phyloP scores from a whole-genome alignment of 1,140 invertebrate species.

The Antheraea mylitta region DNA sequence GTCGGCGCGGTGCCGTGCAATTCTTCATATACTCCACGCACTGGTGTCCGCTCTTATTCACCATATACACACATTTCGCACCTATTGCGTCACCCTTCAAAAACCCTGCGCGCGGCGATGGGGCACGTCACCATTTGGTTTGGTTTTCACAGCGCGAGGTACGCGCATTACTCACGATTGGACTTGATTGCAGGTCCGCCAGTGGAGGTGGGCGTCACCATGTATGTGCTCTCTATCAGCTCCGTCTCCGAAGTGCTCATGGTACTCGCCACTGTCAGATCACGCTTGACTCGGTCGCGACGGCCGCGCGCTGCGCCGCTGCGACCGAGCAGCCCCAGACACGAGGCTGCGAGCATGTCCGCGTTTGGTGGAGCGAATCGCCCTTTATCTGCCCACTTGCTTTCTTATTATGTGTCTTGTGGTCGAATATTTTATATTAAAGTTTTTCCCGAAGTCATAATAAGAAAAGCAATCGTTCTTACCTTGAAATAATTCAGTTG shows the following conservation, averaged over 20 bases:
- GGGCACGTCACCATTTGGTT: constrained; percentile 75
- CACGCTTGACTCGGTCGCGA: constrained; percentile 53
- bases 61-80: constrained; percentile 37
- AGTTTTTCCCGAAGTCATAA: constrained; percentile 50
- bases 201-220: constrained; percentile 96
- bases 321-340: constrained; percentile 70
- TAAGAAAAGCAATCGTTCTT: constrained; percentile 70
- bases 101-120: constrained; percentile 43
- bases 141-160: constrained; percentile 75
- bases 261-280: constrained; percentile 82
- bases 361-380: constrained; percentile 71
- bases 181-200: constrained; percentile 91
- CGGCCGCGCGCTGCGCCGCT: constrained; percentile 41
- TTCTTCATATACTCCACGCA: neutral
- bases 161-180: constrained; percentile 53
- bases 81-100: constrained; percentile 8
- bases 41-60: constrained; percentile 20
- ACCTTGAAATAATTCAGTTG: constrained; percentile 58
- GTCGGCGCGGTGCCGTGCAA: too few species aligned
- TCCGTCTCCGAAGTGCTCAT: constrained; percentile 98
- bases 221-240: constrained; percentile 98
- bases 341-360: constrained; percentile 71
- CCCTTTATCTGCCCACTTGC: constrained; percentile 67
- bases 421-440: constrained; percentile 15
- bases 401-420: constrained; percentile 71